These are phyloP conservation scores for Rhegmatorhina hoffmannsi DNA, from an alignment of 2,113 vertebrate species.

Conservation along the genomic window DNA sequence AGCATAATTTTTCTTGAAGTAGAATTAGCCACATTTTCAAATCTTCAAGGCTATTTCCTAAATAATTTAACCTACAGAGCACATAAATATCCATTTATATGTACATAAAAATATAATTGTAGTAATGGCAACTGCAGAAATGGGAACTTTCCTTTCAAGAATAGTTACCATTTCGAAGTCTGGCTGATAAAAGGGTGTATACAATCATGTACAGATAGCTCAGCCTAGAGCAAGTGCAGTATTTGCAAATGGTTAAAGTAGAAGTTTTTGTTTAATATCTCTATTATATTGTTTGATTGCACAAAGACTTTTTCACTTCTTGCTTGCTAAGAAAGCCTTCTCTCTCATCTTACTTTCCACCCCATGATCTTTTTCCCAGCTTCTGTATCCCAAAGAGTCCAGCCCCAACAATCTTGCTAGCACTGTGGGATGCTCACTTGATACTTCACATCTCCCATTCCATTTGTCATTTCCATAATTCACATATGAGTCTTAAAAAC, in stretches of 20 bases:
- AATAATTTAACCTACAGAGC: neutral
- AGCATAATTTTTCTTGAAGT: neutral
- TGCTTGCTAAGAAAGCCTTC: neutral
- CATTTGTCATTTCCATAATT: neutral
- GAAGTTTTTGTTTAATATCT: neutral
- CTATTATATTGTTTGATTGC: neutral
- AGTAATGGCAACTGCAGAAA: neutral
- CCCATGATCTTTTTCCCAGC: neutral
- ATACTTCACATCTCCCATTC: neutral
- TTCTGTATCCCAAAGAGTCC: neutral
- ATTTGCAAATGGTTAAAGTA: neutral
- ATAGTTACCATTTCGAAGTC: neutral
- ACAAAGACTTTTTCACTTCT: neutral
- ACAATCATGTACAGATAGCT: neutral
- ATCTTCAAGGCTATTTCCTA: neutral
- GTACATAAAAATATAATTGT: neutral
- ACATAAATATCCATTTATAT: neutral
- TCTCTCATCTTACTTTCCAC: neutral
- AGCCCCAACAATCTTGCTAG: neutral
- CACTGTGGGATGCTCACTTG: neutral
- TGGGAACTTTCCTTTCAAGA: neutral
- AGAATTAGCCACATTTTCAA: neutral
- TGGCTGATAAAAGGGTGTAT: neutral
- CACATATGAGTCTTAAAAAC: neutral
- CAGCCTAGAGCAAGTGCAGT: neutral